Percentiles rank a stretch among this genome's conserved stretches.
Conservation (phyloP, 2,888 invertebrate species). For the Himalopsyche anomala region DNA sequence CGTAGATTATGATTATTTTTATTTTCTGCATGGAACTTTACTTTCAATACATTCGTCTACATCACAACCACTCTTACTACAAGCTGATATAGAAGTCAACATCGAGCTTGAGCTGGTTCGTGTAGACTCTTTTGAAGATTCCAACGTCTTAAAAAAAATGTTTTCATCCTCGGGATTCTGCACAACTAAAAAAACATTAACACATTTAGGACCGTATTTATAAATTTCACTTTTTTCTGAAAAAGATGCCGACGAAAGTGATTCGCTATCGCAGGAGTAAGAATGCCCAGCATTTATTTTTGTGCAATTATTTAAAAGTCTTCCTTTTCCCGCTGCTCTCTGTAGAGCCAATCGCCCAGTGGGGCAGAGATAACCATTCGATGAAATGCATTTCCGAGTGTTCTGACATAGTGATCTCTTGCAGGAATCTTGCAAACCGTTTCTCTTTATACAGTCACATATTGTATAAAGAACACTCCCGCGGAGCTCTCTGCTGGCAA, state of each 20-base stretch:
- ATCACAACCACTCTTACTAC: neutral
- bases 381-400: constrained; percentile 74
- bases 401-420: constrained; percentile 77
- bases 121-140: neutral
- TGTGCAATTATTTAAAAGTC: neutral
- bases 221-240: neutral
- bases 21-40: neutral
- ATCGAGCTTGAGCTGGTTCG: neutral
- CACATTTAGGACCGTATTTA: neutral
- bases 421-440: constrained; percentile 79
- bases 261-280: neutral
- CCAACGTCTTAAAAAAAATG: neutral
- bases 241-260: neutral
- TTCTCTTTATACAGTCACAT: constrained; percentile 78
- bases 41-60: neutral
- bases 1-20: no score
- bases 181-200: neutral
- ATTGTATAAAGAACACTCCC: constrained; percentile 77
- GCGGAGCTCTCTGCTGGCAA: constrained; percentile 76
- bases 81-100: neutral
- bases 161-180: neutral
- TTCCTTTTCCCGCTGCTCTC: neutral
- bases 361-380: constrained; percentile 77
- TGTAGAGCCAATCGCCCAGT: constrained; percentile 74
- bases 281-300: neutral